Evolutionary conservation across 2,113 vertebrate species (phyloP).

Genomic region (Cairina moschata): DNA sequence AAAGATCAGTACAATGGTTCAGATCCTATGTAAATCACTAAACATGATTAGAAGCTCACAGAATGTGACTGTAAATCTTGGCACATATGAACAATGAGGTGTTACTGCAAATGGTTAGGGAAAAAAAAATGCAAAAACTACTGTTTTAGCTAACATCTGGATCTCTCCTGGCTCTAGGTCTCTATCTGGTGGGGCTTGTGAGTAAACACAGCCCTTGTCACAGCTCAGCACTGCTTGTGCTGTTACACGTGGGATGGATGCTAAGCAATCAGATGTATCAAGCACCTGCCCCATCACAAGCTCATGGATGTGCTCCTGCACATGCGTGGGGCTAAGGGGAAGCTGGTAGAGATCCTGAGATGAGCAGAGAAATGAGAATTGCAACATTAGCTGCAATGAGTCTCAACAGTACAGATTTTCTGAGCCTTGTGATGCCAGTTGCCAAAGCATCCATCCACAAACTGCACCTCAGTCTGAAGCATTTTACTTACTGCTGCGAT

Average conservation of each 20-base stretch:
- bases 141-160: not conserved
- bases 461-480: not conserved
- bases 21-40: not conserved
- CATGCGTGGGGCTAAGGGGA: not conserved
- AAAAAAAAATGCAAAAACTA: not conserved
- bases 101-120: not conserved
- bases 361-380: not conserved
- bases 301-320: not conserved
- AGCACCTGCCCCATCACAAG: not conserved
- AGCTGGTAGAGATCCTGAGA: not conserved
- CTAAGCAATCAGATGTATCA: not conserved
- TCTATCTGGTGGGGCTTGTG: rapidly evolving
- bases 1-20: not conserved
- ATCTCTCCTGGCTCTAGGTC: not conserved
- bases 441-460: not conserved
- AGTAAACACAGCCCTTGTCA: not conserved
- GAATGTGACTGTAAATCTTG: not conserved
- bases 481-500: rapidly evolving
- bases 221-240: not conserved
- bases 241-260: rapidly evolving
- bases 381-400: rapidly evolving
- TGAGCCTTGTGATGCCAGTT: not conserved
- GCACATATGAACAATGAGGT: not conserved
- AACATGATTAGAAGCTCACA: not conserved
- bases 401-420: not conserved